phyloP scores from a whole-genome alignment of 2,113 vertebrate species.

The Mungos mungo region DNA sequence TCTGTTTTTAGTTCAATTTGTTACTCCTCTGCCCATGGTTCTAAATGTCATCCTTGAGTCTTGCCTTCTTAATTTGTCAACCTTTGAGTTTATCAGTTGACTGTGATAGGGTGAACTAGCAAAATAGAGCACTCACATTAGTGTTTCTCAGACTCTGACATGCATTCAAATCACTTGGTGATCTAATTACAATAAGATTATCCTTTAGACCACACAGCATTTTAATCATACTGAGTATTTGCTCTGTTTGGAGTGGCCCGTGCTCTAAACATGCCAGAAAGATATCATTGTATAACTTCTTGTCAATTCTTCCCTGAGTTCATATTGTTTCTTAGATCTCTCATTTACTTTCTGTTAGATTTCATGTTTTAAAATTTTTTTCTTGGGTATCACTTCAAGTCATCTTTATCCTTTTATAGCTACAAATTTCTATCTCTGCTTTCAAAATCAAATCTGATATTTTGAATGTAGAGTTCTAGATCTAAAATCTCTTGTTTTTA shows the following conservation, averaged over 20 bases:
- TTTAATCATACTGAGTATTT: neutral
- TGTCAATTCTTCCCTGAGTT: neutral
- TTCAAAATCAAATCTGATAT: neutral
- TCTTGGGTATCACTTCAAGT: neutral
- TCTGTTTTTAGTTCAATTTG: slow-evolving; percentile 22
- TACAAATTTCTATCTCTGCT: neutral
- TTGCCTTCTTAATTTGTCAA: neutral
- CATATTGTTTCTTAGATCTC: neutral
- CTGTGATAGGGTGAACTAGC: neutral
- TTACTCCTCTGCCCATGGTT: neutral
- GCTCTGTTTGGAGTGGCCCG: neutral
- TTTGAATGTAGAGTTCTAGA: neutral
- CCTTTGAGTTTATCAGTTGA: neutral
- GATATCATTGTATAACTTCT: neutral
- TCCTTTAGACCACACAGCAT: neutral
- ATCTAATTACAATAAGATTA: neutral
- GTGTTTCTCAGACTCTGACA: slow-evolving; percentile 8
- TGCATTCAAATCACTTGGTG: neutral
- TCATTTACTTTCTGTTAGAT: neutral
- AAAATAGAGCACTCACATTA: neutral
- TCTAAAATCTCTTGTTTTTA: neutral
- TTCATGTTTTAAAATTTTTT: neutral
- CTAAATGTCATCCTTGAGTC: neutral
- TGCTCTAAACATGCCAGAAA: neutral
- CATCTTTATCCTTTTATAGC: neutral